phyloP scores from a whole-genome alignment of 2,113 vertebrate genomes.

The Anser brachyrhynchus region DNA sequence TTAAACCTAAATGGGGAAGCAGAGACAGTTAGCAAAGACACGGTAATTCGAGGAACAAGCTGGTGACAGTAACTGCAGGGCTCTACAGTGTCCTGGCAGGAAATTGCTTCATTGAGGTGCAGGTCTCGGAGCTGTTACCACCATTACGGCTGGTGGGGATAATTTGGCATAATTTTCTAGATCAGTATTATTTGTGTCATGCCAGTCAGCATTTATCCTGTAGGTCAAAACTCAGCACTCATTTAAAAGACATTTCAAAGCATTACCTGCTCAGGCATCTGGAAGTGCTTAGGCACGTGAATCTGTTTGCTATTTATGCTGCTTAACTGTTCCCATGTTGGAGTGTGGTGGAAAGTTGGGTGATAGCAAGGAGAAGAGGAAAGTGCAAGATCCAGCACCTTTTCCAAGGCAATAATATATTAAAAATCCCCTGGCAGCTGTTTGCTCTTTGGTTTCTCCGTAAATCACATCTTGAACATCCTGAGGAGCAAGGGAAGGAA shows the following conservation, averaged over 20 bases:
- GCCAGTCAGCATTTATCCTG: constrained; percentile 55
- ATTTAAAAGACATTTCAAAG: constrained; percentile 71
- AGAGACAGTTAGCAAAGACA: background rate
- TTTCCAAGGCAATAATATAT: background rate
- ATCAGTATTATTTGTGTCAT: constrained; percentile 54
- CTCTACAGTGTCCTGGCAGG: constrained; percentile 25
- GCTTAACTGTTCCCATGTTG: constrained; percentile 20
- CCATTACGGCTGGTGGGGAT: background rate
- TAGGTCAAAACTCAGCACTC: constrained; percentile 59
- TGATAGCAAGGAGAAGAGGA: background rate
- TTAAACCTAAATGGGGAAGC: background rate
- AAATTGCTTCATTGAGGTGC: constrained; percentile 38
- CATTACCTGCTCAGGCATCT: constrained; percentile 70
- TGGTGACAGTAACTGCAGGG: background rate
- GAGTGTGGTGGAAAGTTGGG: background rate
- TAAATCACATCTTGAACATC: background rate
- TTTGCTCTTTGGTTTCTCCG: background rate
- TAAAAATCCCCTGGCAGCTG: background rate
- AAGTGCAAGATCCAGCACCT: background rate
- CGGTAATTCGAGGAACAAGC: background rate
- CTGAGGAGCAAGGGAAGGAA: background rate
- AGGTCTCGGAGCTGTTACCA: constrained; percentile 40
- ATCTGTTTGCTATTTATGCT: constrained; percentile 52
- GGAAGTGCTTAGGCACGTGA: constrained; percentile 62
- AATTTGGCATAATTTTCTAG: constrained; percentile 66